These are phyloP conservation scores for Euproctis similis DNA, from an alignment of 2,888 invertebrate species.

Conservation along the genomic window DNA sequence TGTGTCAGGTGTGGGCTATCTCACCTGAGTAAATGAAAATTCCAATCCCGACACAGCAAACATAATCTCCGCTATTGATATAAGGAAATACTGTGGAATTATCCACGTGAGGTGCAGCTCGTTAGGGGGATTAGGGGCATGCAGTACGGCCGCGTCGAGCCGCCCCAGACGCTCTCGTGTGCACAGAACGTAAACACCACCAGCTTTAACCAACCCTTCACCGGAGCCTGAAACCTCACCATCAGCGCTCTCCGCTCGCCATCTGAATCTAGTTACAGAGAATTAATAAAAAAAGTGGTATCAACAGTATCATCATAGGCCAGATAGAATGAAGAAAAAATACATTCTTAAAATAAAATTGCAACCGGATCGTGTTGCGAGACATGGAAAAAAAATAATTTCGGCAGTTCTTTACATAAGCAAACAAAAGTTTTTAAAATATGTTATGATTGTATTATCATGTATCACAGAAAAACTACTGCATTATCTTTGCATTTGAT, in stretches of 20 bases:
- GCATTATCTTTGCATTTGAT: too few relatives aligned
- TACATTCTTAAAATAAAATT: too few relatives aligned
- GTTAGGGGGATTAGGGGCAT: constrained; percentile 79
- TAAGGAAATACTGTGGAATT: constrained; percentile 85
- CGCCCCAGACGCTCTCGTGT: constrained; percentile 67
- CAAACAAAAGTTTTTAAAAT: too few relatives aligned
- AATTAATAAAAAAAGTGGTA: too few relatives aligned
- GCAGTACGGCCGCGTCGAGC: constrained; percentile 73
- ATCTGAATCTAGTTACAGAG: constrained; percentile 56
- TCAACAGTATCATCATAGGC: too few relatives aligned
- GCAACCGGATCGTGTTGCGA: too few relatives aligned
- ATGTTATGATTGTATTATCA: too few relatives aligned
- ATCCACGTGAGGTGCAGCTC: constrained; percentile 82
- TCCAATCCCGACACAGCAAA: constrained; percentile 89
- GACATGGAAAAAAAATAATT: too few relatives aligned
- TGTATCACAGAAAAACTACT: too few relatives aligned
- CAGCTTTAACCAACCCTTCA: constrained; percentile 46
- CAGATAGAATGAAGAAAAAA: too few relatives aligned
- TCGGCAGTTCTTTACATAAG: too few relatives aligned
- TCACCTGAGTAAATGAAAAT: constrained; percentile 87
- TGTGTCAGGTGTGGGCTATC: too few relatives aligned
- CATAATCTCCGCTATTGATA: constrained; percentile 88
- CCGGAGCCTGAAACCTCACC: constrained; percentile 49
- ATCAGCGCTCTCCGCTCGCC: constrained; percentile 49
- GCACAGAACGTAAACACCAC: constrained; percentile 75